Conservation (phyloP, 37 sponge, comb jelly and placozoan species). For the Amphimedon queenslandica region DNA sequence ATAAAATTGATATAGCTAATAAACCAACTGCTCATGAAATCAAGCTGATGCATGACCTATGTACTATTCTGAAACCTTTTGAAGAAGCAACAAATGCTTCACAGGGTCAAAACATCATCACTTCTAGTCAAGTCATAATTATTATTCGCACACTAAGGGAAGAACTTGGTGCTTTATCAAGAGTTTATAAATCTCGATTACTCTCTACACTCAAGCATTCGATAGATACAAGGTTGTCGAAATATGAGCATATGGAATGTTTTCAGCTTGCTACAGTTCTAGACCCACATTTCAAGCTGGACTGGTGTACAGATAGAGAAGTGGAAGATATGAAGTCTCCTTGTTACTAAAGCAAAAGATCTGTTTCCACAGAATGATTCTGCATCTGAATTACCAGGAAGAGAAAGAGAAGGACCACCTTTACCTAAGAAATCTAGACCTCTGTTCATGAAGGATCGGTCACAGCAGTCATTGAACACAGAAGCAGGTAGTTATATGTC, state of each 20-base stretch:
- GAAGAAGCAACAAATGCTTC: constrained; percentile 4
- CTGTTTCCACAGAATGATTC: background rate
- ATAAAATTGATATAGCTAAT: background rate
- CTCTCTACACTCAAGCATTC: background rate
- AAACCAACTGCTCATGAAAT: background rate
- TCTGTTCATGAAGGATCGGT: no score
- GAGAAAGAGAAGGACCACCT: background rate
- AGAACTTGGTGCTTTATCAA: background rate
- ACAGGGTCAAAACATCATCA: constrained; percentile 4
- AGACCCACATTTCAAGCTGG: background rate
- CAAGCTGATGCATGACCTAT: background rate
- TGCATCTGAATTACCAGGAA: background rate
- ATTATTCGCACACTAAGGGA: background rate
- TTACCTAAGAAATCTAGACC: background rate
- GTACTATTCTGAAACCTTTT: constrained; percentile 4
- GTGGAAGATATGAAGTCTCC: background rate
- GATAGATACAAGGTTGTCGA: background rate
- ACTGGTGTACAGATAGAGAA: background rate
- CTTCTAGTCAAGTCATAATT: constrained; percentile 5
- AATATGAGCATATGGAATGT: background rate
- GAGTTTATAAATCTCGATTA: background rate
- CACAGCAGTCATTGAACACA: no score
- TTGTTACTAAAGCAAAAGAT: background rate
- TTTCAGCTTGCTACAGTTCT: background rate
- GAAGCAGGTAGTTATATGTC: background rate